Base-by-base conservation (phyloP, 1,140 invertebrate species). In the Pseudomyrmex sp. region DNA sequence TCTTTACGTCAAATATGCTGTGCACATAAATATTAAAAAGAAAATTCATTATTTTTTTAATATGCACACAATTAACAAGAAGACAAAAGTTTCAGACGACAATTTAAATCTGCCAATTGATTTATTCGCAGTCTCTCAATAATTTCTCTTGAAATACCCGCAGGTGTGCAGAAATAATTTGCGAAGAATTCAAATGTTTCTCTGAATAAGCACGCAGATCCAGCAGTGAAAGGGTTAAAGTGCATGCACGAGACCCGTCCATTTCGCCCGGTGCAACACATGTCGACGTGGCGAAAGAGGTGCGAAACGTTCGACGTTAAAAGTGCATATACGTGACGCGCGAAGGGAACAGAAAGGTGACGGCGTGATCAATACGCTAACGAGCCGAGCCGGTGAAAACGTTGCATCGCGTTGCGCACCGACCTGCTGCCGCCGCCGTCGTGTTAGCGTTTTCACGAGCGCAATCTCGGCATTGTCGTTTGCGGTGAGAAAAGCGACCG, bases 351-450 rank as follows among this genome's bases (percentile, higher is more conserved):
- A n/a, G 35, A 52, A 61, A 59, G 62, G 18, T 54, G 54, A 50
- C 69, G 48, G n/a, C 56, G 59, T 66, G 54, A 86, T 74, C 84
- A 72, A 74, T 86, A 82, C 66, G 54, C 66, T 80, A 80, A 80
- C 76, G 76, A 86, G 75, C 15, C 61, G 52, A 59, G 73, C 26
- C 46, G 52, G 59, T 73, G 59, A 35, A 35, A 84, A 2, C 20
- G 35, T 10, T 59, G 50, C 20, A 76, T 26, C 62, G 35, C 35
- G 54, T 35, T 62, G 73, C 26, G 50, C 20, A 35, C 35, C 35
- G 35, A 35, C 35, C 35, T 35, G 35, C 23, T 50, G 46, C 7
- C 54, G 58, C 13, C 54, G 35, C 58, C 20, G 20, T 46, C 18
- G 48, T 50, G 46, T 65, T 87, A 87, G 85, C 69, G 46, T 80